A percentile compares a stretch with the other conserved stretches of the same genome.
Evolutionary conservation across 1,140 invertebrate species (phyloP).

Genomic region (Pararge aegeria): DNA sequence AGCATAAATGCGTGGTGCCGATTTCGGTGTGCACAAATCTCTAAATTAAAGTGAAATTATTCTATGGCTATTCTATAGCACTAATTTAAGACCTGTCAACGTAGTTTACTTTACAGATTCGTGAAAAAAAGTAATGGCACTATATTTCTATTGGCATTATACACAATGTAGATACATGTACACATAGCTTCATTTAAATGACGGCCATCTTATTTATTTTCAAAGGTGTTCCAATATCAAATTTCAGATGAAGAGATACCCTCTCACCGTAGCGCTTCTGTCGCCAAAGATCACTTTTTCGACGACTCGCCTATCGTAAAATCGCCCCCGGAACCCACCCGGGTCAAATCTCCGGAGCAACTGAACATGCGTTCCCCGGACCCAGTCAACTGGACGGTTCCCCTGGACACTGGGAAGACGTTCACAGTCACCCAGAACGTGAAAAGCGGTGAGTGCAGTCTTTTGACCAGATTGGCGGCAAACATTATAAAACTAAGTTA

Average conservation of each 20-base stretch:
- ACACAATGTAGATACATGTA: too few relatives aligned
- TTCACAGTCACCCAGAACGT: slow-evolving; percentile 96
- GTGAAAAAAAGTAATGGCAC: too few relatives aligned
- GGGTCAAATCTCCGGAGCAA: slow-evolving; percentile 95
- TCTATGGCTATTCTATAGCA: too few relatives aligned
- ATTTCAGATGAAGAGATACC: slow-evolving; percentile 71
- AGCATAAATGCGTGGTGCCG: too few relatives aligned
- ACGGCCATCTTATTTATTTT: not conserved
- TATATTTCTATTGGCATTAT: too few relatives aligned
- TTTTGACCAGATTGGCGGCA: slow-evolving; percentile 52
- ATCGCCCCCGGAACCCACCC: slow-evolving; percentile 93
- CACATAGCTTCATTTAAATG: too few relatives aligned
- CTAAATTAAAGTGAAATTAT: too few relatives aligned
- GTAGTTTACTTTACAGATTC: too few relatives aligned
- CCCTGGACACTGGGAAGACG: slow-evolving; percentile 94
- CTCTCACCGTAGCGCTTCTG: slow-evolving; percentile 72
- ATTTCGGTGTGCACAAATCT: too few relatives aligned
- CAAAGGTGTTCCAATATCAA: not conserved
- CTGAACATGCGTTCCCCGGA: slow-evolving; percentile 94
- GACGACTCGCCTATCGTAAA: slow-evolving; percentile 86
- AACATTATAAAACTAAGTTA: slow-evolving; percentile 58
- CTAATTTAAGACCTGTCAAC: too few relatives aligned
- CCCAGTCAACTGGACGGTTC: slow-evolving; percentile 96
- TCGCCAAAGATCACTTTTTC: slow-evolving; percentile 76
- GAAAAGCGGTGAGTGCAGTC: slow-evolving; percentile 85